Base-by-base conservation (phyloP, 30 jellyfish, hydroid and myxozoan species). In the Mastigias papua region DNA sequence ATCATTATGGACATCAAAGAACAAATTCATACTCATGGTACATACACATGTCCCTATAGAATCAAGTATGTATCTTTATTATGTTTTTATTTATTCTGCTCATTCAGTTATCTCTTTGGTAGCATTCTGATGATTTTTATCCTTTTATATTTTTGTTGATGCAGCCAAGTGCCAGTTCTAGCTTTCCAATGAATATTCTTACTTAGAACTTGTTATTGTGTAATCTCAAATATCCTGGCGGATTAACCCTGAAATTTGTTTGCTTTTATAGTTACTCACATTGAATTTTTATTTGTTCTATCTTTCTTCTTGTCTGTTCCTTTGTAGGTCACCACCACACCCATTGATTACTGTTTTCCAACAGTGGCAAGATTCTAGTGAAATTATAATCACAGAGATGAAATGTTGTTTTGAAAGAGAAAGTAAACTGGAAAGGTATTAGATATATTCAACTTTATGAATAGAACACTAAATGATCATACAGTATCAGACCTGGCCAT, bases 281-380 rank as follows among this genome's bases (percentile, higher is more conserved):
- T n/a, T n/a, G n/a, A n/a, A n/a, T 65, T 65, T 0, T 33, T 13
- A 60, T 19, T 5, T 60, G 72, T 10, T 5, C 29, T 7, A 60
- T 19, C 17, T 25, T 28, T 19, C 54, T 32, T 26, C 28, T 68
- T n/a, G 11, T 9, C 5, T 23, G 16, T 54, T 51, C 16, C 48
- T 63, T 29, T 37, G 1, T 33, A 83, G 92, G 71, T 46, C 92
- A 8, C 79, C 84, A n/a, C 84, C 80, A 2, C 92, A 83, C 34
- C 92, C 92, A 13, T 49, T 69, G 1, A 57, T 83, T 31, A 72
- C 92, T 25, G 46, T 83, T 54, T 35, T 83, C 22, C 92, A 83
- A 51, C 92, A 83, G 34, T 34, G 86, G 62, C 86, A 64, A 25
- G 92, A 69, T 33, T 71, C 86, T 3, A 69, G 82, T 34, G 60